Evolutionary conservation across 1,140 invertebrate species (phyloP).

Genomic region (Drosophila kurseongensis): DNA sequence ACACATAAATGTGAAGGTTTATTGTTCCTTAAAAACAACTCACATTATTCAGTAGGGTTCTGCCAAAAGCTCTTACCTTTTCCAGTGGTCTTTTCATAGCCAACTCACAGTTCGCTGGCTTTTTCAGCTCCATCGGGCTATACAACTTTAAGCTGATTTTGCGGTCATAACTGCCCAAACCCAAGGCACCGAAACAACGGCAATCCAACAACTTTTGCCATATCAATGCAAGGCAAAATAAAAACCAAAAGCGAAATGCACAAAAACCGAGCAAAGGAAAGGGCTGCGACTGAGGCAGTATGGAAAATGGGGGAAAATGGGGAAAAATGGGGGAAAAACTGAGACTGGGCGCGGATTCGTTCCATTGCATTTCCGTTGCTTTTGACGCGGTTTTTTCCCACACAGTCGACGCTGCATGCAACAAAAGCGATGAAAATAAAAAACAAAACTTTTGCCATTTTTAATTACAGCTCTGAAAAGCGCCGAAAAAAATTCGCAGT

Average conservation of each 20-base stretch:
- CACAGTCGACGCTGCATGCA: constrained; percentile 38
- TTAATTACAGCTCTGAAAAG: constrained; percentile 81
- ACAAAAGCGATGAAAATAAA: constrained; percentile 46
- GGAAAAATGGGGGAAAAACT: constrained; percentile 3
- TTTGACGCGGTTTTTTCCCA: constrained; percentile 73
- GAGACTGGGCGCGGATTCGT: constrained; percentile 12
- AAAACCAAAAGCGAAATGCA: constrained; percentile 28
- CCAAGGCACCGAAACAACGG: constrained; percentile 35
- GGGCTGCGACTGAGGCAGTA: constrained; percentile 1
- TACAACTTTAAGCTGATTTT: constrained; percentile 52
- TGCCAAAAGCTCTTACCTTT: not conserved
- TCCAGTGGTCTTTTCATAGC: constrained; percentile 1
- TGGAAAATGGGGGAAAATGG: constrained; percentile 11
- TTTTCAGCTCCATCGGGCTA: constrained; percentile 31
- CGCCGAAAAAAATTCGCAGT: constrained; percentile 73
- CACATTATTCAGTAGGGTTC: not conserved
- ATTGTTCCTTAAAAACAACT: not conserved
- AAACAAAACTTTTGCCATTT: constrained; percentile 78
- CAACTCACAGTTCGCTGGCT: constrained; percentile 21
- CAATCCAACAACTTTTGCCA: constrained; percentile 53
- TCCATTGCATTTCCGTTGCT: constrained; percentile 75
- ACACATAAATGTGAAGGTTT: too few relatives aligned
- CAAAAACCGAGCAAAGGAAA: constrained; percentile 12
- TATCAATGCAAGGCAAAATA: constrained; percentile 53
- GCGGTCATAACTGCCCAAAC: constrained; percentile 41